Evolutionary conservation across 2,797 vertebrate genomes (phyloP).

Genomic region (Danio jaintianensis): DNA sequence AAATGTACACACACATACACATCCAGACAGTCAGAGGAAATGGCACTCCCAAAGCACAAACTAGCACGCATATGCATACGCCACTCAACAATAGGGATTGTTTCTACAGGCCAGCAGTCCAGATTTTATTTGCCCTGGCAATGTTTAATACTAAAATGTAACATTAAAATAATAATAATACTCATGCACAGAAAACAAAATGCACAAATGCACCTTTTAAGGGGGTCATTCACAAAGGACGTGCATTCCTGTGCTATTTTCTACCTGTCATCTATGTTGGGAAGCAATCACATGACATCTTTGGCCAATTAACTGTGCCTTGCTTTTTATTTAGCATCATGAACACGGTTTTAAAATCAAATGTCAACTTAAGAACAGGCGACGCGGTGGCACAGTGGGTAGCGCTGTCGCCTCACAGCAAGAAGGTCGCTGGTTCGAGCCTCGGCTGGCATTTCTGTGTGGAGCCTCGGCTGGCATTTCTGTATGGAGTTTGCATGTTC

Average conservation of each 20-base stretch:
- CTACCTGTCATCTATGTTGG: background rate
- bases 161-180: background rate
- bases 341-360: background rate
- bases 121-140: background rate
- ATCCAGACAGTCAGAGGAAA: slow-evolving; percentile 55
- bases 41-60: slow-evolving; percentile 49
- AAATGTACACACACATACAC: slow-evolving; percentile 61
- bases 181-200: background rate
- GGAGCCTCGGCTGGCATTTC: no score
- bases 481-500: no score
- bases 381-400: no score
- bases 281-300: slow-evolving; percentile 9
- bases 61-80: slow-evolving; percentile 26
- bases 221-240: background rate
- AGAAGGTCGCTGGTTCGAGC: no score
- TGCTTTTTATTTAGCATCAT: background rate
- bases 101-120: background rate
- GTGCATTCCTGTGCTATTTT: background rate
- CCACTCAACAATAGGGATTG: background rate
- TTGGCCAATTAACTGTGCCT: background rate
- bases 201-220: background rate
- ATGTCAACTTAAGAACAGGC: background rate
- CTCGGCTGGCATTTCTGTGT: no score
- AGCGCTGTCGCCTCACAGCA: no score
- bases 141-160: background rate